phyloP scores from a whole-genome alignment of 64 coral and sea anemone species.

The Pachyseris speciosa region DNA sequence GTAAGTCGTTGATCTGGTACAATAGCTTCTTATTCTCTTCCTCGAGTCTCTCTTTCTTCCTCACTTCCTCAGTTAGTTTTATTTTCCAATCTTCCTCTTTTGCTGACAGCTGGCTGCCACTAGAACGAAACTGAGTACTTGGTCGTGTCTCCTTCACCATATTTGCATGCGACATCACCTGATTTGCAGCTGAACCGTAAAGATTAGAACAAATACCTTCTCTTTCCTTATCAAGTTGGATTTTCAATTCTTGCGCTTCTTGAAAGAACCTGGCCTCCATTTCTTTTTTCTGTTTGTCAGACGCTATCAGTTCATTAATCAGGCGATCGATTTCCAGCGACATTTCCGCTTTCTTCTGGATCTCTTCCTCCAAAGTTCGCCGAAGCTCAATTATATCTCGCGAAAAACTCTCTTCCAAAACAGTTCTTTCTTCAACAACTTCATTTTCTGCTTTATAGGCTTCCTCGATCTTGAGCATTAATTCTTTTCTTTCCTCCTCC shows the following conservation, averaged over 20 bases:
- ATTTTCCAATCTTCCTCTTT: slow-evolving; percentile 20
- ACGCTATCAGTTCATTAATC: slow-evolving; percentile 71
- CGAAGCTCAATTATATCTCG: slow-evolving; percentile 61
- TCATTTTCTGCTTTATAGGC: slow-evolving; percentile 81
- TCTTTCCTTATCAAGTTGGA: slow-evolving; percentile 56
- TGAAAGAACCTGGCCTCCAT: slow-evolving; percentile 57
- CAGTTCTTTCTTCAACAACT: slow-evolving; percentile 41
- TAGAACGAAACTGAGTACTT: neutral
- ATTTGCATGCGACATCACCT: slow-evolving; percentile 3
- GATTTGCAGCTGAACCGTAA: slow-evolving; percentile 17
- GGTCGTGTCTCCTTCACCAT: neutral
- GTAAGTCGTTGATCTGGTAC: slow-evolving; percentile 75
- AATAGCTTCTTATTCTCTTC: slow-evolving; percentile 91
- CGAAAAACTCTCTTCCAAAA: slow-evolving; percentile 66
- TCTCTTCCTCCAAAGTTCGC: slow-evolving; percentile 65
- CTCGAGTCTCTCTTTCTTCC: slow-evolving; percentile 68
- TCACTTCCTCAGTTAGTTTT: slow-evolving; percentile 52
- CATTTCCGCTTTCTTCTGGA: slow-evolving; percentile 66
- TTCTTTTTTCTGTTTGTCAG: slow-evolving; percentile 61
- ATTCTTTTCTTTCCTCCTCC: slow-evolving; percentile 84
- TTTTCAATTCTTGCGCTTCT: slow-evolving; percentile 50
- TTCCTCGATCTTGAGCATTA: slow-evolving; percentile 77
- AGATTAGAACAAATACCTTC: slow-evolving; percentile 32
- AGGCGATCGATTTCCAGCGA: slow-evolving; percentile 81
- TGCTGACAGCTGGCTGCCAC: neutral